Conservation (phyloP, 2,888 invertebrate genomes). For the Macrosiphum euphorbiae region DNA sequence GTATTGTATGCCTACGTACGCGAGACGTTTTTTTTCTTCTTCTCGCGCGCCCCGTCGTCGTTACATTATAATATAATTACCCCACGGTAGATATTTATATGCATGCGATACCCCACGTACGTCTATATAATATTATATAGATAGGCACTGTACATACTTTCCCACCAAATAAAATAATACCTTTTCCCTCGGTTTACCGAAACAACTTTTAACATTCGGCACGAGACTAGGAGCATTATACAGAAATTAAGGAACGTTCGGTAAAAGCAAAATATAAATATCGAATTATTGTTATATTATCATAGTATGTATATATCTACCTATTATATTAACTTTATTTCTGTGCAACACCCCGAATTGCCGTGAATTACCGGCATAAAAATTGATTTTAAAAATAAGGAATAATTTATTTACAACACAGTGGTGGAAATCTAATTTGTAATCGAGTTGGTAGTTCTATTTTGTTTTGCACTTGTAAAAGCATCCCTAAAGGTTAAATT, state of each 20-base stretch:
- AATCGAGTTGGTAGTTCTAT: background rate
- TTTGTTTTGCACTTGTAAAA: background rate
- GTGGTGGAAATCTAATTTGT: background rate
- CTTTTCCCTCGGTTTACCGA: background rate
- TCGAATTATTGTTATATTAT: background rate
- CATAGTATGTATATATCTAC: background rate
- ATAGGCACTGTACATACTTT: background rate
- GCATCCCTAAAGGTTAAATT: background rate
- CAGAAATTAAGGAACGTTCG: background rate
- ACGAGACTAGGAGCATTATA: background rate
- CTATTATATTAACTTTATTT: background rate
- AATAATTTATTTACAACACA: background rate
- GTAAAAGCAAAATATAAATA: background rate
- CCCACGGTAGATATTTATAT: background rate
- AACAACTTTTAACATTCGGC: background rate
- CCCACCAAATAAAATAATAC: background rate
- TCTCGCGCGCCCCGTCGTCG: background rate
- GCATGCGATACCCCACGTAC: background rate
- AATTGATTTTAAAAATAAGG: background rate
- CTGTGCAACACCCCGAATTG: background rate
- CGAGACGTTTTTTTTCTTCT: background rate
- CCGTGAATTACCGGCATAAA: background rate
- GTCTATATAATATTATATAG: background rate
- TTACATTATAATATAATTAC: slow-evolving; percentile 3
- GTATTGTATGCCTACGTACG: background rate